Evolutionary conservation across 2,113 vertebrate species (phyloP).

Genomic region (Megaleporinus macrocephalus): DNA sequence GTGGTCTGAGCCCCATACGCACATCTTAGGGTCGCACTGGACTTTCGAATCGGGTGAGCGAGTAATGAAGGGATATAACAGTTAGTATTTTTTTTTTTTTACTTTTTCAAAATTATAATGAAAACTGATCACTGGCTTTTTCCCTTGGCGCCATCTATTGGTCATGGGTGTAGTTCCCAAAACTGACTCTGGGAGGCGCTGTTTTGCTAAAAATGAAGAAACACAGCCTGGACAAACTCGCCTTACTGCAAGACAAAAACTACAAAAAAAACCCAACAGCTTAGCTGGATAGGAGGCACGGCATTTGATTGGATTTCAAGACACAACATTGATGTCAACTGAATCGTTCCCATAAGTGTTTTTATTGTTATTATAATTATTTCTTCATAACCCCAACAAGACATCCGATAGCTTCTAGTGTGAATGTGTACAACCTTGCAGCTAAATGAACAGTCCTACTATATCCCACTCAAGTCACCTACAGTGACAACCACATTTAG

Average conservation of each 20-base stretch:
- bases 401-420: not conserved
- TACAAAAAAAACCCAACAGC: not conserved
- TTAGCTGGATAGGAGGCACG: not conserved
- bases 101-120: not conserved
- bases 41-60: not conserved
- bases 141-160: constrained; percentile 18
- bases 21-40: not conserved
- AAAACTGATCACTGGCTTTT: not conserved
- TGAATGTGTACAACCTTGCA: not conserved
- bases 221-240: not conserved
- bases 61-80: not conserved
- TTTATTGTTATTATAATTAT: too few species aligned
- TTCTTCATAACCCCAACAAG: not conserved
- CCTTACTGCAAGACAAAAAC: not conserved
- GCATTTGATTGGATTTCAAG: constrained; percentile 1
- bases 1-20: not conserved
- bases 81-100: too few species aligned
- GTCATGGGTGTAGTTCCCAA: not conserved
- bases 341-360: not conserved
- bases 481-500: too few species aligned
- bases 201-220: constrained; percentile 46
- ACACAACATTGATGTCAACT: not conserved
- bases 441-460: not conserved
- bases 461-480: not conserved
- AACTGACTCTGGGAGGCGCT: constrained; percentile 41